phyloP scores from a whole-genome alignment of 1,140 invertebrate genomes.

The Planococcus citri region DNA sequence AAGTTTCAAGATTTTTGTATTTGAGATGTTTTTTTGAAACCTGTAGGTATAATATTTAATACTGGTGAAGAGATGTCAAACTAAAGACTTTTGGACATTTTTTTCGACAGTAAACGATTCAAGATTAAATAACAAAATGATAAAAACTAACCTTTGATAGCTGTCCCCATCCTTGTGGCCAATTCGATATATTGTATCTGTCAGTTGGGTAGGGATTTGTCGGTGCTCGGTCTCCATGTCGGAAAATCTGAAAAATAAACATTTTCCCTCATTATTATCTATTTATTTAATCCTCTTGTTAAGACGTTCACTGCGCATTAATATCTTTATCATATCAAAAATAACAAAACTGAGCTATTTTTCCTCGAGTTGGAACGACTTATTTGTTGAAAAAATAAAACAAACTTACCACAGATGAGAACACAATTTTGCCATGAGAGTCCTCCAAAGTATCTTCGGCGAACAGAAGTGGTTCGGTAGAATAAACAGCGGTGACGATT shows the following conservation, averaged over 20 bases:
- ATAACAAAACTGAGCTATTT: too few relatives aligned
- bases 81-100: too few relatives aligned
- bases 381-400: too few relatives aligned
- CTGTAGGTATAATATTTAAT: too few relatives aligned
- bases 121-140: too few relatives aligned
- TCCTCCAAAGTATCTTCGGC: neutral
- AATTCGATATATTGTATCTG: slow-evolving; percentile 15
- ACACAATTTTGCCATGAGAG: neutral
- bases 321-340: too few relatives aligned
- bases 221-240: slow-evolving; percentile 24
- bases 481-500: neutral
- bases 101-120: too few relatives aligned
- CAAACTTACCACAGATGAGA: neutral
- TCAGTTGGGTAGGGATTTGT: slow-evolving; percentile 23
- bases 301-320: too few relatives aligned
- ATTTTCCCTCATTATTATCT: neutral
- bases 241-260: slow-evolving; percentile 17
- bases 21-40: too few relatives aligned
- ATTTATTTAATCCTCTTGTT: neutral
- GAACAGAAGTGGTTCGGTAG: neutral
- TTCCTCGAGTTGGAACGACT: too few relatives aligned
- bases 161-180: slow-evolving; percentile 25
- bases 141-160: slow-evolving; percentile 23
- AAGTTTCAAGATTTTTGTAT: too few relatives aligned
- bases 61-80: too few relatives aligned